Evolutionary conservation across 1,140 invertebrate species (phyloP), one percentile per base, ranked within the genome.

Genomic region (Sinonovacula constricta): DNA sequence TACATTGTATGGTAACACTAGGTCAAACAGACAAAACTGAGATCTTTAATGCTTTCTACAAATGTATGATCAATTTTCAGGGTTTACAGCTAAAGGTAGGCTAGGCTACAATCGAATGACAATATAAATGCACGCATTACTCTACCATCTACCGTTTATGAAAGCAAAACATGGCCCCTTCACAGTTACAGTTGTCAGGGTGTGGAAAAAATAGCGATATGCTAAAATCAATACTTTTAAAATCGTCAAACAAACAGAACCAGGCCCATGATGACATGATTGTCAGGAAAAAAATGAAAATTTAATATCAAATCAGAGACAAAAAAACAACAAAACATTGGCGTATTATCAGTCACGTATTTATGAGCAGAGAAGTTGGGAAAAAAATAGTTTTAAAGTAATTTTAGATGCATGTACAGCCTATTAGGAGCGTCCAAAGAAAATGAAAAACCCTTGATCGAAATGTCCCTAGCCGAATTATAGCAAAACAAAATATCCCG

Each of bases 71-170:
- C 7, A 14, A 3, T 1, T 67, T 67, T 51, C 63, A 26, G n/a
- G 36, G 7, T 67, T 67, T 24, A 3, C 65, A 14, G 22, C n/a
- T 2, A 67, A 53, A 53, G 65, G 65, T 3, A 51, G 65, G 12
- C 24, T 53, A 53, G 65, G 65, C 1, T 67, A 67, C n/a, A 53
- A n/a, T 30, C 2, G 45, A 30, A 28, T 51, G 2, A 67, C 49
- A 30, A 15, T 53, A 53, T 67, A 53, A 14, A 67, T 67, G 65
- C 65, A 67, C 31, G 45, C 65, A 1, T 53, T 53, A 45, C 22
- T 67, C n/a, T 67, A 67, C 28, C 65, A 67, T 30, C 24, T 53
- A 24, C 65, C 65, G 15, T 67, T 2, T 10, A 67, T 67, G 65
- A 53, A 30, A 30, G 39, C n/a, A 66, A 45, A 22, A 26, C 63